Conservation (phyloP, 2,797 vertebrate species). For the Coranthus polyacanthus region DNA sequence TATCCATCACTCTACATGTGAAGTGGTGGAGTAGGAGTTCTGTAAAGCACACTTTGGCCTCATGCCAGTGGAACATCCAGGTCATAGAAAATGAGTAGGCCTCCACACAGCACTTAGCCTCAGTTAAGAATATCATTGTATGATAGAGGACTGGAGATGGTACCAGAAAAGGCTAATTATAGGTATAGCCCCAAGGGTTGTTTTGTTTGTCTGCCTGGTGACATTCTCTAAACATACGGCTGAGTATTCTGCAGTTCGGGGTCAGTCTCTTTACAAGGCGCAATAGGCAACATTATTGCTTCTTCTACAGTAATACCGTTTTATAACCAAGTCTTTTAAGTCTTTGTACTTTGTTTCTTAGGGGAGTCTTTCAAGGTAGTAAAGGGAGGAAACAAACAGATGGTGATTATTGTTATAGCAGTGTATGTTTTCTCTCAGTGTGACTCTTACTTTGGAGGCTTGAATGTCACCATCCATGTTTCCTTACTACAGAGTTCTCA, state of each 20-base stretch:
- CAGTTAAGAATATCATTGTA: slow-evolving; percentile 49
- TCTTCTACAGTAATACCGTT: background rate
- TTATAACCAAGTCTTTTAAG: background rate
- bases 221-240: slow-evolving; percentile 55
- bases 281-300: background rate
- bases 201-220: slow-evolving; percentile 63
- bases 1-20: slow-evolving; percentile 49
- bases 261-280: slow-evolving; percentile 4
- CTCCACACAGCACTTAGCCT: slow-evolving; percentile 48
- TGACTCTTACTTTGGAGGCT: slow-evolving; percentile 40
- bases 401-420: slow-evolving; percentile 1
- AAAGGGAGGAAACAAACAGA: background rate
- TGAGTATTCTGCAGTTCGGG: slow-evolving; percentile 45
- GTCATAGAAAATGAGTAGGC: slow-evolving; percentile 51
- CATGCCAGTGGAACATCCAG: slow-evolving; percentile 57
- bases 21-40: slow-evolving; percentile 30
- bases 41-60: slow-evolving; percentile 53
- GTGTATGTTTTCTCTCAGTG: slow-evolving; percentile 2
- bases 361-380: background rate
- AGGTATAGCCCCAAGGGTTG: slow-evolving; percentile 56
- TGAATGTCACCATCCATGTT: slow-evolving; percentile 58
- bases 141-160: slow-evolving; percentile 43
- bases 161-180: slow-evolving; percentile 77
- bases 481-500: slow-evolving; percentile 56
- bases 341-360: background rate